Evolutionary conservation across 2,888 invertebrate genomes (phyloP), one percentile per base, ranked within the genome.

Genomic region (Metacarcinus magister): DNA sequence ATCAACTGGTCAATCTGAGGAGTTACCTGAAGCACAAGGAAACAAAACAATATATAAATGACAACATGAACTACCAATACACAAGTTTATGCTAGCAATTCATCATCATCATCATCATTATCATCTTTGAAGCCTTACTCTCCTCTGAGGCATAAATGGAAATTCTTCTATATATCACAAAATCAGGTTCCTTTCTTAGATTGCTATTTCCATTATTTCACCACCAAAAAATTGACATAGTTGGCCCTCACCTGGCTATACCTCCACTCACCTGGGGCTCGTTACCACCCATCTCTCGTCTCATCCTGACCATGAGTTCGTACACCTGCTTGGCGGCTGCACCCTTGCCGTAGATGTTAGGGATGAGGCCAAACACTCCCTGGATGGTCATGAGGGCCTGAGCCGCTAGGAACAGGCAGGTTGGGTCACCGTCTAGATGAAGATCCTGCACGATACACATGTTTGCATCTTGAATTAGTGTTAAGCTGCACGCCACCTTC

Each of bases 261-360:
- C 54, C 54, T 16, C 0, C 39, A 44, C 96, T 97, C 94, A 98
- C 97, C 97, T 97, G 98, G 97, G 97, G 98, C 96, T 98, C 98
- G 92, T 97, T 97, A 3, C 97, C 97, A 23, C 97, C 98, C 97
- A 98, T 97, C 98, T 98, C 99, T 97, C 98, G 97, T 96, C 98
- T 98, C 97, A 99, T 97, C 92, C 99, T 98, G 97, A 98, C 98
- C 97, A 99, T 98, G 96, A 99, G 98, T 97, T 99, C 99, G 98
- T 99, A 99, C 0, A 99, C 99, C 98, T 99, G 98, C 97, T 98
- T 98, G 0, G 99, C 99, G 92, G 98, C 98, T 67, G 98, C 98
- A 1, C 99, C 99, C 97, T 99, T 99, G 16, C 99, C 99, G 97
- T 98, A 98, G 2, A 99, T 98, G 97, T 98, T 98, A 16, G 99